Conservation (phyloP, 1,140 invertebrate species). For the Tetranychus urticae region DNA sequence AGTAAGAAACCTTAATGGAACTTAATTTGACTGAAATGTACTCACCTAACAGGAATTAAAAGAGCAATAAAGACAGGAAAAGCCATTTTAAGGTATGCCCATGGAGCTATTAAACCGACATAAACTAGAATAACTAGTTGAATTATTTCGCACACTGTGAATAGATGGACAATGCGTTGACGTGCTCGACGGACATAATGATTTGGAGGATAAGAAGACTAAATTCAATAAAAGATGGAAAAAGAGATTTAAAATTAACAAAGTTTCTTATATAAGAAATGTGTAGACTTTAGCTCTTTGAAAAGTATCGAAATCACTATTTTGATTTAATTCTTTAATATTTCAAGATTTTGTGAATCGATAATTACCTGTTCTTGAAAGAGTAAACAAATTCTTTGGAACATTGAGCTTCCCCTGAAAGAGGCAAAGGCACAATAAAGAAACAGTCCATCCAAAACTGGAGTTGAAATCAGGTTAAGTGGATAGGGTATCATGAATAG, state of each 20-base stretch:
- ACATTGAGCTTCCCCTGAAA: conserved; percentile 36
- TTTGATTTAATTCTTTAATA: no score
- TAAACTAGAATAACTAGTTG: conserved; percentile 34
- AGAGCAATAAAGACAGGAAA: conserved; percentile 36
- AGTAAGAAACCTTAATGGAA: background rate
- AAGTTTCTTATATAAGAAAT: no score
- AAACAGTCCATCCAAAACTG: conserved; percentile 37
- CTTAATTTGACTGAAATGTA: background rate
- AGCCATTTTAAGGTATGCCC: conserved; percentile 35
- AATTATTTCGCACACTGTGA: conserved; percentile 32
- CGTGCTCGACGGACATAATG: conserved; percentile 39
- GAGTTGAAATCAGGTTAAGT: conserved; percentile 31
- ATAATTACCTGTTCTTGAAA: conserved; percentile 32
- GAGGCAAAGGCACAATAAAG: conserved; percentile 38
- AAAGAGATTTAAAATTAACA: background rate
- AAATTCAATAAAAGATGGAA: background rate
- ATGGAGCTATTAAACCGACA: conserved; percentile 31
- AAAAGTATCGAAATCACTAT: no score
- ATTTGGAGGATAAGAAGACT: conserved; percentile 34
- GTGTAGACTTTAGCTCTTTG: no score
- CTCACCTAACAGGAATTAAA: conserved; percentile 31
- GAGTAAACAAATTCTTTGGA: conserved; percentile 33
- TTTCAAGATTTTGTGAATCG: background rate
- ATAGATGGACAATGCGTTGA: conserved; percentile 35
- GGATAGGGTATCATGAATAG: conserved; percentile 32